Evolutionary conservation across 1,140 invertebrate genomes (phyloP).

Genomic region (Centruroides sculpturatus): DNA sequence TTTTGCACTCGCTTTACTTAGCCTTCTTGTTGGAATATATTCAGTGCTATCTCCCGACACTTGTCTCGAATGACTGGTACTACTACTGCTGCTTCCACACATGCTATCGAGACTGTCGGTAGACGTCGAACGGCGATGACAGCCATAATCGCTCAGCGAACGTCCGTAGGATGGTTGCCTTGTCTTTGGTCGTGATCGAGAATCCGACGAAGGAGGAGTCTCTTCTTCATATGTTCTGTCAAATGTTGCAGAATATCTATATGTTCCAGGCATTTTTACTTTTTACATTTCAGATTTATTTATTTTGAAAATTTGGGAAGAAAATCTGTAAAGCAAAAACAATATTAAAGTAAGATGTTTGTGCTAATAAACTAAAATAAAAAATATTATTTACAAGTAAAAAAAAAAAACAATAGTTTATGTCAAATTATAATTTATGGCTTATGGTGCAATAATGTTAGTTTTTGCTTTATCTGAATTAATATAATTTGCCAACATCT

Average conservation of each 20-base stretch:
- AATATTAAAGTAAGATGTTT: too few species aligned
- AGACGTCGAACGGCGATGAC: background rate
- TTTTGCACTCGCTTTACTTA: constrained; percentile 7
- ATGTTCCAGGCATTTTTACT: constrained; percentile 10
- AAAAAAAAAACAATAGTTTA: too few species aligned
- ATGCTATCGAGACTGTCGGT: background rate
- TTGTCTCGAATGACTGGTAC: background rate
- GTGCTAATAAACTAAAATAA: too few species aligned
- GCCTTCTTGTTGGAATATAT: constrained; percentile 6
- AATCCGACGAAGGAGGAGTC: background rate
- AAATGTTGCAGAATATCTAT: constrained; percentile 12
- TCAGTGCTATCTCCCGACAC: background rate
- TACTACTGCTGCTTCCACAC: background rate
- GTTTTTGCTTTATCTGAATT: too few species aligned
- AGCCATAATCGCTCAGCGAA: background rate
- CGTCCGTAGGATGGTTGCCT: background rate
- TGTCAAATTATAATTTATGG: too few species aligned
- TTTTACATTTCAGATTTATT: background rate
- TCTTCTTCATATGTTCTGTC: constrained; percentile 12
- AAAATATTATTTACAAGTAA: too few species aligned
- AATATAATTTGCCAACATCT: too few species aligned
- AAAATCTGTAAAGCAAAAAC: too few species aligned
- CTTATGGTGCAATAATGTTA: too few species aligned
- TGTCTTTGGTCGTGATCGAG: background rate
- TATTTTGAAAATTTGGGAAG: background rate